phyloP scores from a whole-genome alignment of 2,888 invertebrate species.

The Stratiomys singularior region DNA sequence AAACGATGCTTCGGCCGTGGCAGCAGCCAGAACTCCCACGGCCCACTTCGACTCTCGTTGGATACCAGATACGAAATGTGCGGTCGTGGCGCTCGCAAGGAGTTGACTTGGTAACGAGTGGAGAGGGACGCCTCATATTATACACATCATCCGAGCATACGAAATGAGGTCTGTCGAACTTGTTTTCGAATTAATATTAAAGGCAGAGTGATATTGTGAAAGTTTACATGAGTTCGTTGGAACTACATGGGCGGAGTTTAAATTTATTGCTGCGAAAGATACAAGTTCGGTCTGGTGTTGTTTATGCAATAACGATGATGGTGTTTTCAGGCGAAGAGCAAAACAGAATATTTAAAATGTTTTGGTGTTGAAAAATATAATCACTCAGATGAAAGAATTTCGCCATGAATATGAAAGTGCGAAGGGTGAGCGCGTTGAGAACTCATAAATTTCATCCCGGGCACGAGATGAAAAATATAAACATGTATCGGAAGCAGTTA shows the following conservation, averaged over 20 bases:
- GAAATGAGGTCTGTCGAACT: constrained; percentile 31
- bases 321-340: background rate
- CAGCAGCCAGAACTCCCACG: background rate
- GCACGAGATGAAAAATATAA: background rate
- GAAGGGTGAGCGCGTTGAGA: too few relatives aligned
- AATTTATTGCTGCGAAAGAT: background rate
- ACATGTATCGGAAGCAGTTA: too few relatives aligned
- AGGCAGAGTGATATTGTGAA: constrained; percentile 6
- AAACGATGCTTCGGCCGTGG: constrained; percentile 5
- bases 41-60: background rate
- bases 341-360: background rate
- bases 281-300: background rate
- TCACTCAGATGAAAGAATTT: background rate
- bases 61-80: background rate
- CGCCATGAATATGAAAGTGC: too few relatives aligned
- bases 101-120: constrained; percentile 18
- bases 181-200: constrained; percentile 21
- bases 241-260: constrained; percentile 16
- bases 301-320: background rate
- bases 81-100: background rate
- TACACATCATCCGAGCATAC: constrained; percentile 25
- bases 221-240: constrained; percentile 1
- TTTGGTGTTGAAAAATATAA: constrained; percentile 1
- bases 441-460: background rate
- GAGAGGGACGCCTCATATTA: background rate